Conservation (phyloP, 2,797 vertebrate genomes). For the Bradypus variegatus region DNA sequence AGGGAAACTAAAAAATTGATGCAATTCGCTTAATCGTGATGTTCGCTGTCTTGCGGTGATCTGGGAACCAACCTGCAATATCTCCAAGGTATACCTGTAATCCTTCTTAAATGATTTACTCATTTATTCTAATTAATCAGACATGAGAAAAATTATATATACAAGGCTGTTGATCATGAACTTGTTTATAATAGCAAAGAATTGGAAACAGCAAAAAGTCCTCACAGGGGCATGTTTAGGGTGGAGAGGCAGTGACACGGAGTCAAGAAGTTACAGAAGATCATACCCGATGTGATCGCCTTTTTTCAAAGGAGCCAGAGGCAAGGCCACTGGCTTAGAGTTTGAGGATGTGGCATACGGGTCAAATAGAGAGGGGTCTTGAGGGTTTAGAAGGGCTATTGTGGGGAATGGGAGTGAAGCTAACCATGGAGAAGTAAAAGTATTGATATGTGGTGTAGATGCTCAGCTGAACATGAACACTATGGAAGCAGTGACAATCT, state of each 20-base stretch:
- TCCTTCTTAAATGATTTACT: not conserved
- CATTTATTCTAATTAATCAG: not conserved
- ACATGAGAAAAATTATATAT: not conserved
- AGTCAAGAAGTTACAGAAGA: not conserved
- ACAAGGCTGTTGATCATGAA: not conserved
- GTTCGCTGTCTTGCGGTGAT: no score
- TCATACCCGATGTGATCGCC: accelerated
- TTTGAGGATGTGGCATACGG: not conserved
- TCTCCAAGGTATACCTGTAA: not conserved
- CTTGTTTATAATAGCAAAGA: not conserved
- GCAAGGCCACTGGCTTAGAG: not conserved
- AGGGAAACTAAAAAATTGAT: no score
- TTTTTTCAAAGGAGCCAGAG: not conserved
- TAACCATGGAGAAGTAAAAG: not conserved
- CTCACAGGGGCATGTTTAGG: not conserved
- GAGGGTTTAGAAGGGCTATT: not conserved
- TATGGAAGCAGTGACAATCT: not conserved
- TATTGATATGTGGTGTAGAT: not conserved
- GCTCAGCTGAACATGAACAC: not conserved
- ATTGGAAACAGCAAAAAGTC: not conserved
- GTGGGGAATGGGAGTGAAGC: not conserved
- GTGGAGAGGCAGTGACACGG: not conserved
- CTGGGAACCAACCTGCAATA: no score
- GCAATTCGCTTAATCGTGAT: no score
- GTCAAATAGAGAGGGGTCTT: not conserved